phyloP scores from a whole-genome alignment of 1,140 invertebrate genomes.

The Cyclina sinensis region DNA sequence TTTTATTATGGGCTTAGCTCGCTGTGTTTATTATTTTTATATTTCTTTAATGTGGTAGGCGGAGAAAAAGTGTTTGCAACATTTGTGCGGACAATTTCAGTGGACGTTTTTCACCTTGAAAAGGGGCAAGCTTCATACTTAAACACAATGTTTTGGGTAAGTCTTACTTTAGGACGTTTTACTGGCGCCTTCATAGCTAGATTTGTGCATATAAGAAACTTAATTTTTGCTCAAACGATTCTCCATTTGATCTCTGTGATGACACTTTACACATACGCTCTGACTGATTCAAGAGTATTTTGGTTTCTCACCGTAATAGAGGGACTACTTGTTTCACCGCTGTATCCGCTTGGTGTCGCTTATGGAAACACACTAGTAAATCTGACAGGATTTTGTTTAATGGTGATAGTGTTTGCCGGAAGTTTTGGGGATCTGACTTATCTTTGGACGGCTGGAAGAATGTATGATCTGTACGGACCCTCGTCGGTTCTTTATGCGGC shows the following conservation, averaged over 20 bases:
- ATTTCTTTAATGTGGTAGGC: constrained; percentile 56
- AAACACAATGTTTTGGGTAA: constrained; percentile 51
- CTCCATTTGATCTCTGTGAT: constrained; percentile 16
- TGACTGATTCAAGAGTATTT: background rate
- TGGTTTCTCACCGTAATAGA: constrained; percentile 34
- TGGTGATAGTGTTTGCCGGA: constrained; percentile 49
- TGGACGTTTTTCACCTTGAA: constrained; percentile 53
- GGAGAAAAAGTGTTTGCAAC: constrained; percentile 54
- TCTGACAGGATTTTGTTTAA: constrained; percentile 56
- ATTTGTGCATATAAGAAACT: background rate
- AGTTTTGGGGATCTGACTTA: constrained; percentile 59
- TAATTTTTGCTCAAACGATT: constrained; percentile 18
- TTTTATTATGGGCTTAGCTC: constrained; percentile 33
- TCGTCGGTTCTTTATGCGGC: background rate
- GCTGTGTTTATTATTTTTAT: constrained; percentile 33
- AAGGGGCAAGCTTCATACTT: constrained; percentile 52
- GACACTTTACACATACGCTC: background rate
- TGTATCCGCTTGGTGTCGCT: constrained; percentile 61
- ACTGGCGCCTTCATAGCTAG: constrained; percentile 22
- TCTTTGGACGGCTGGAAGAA: constrained; percentile 49
- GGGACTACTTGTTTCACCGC: constrained; percentile 35
- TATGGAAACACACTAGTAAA: constrained; percentile 47
- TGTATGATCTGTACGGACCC: constrained; percentile 56
- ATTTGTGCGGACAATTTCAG: constrained; percentile 55
- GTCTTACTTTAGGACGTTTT: constrained; percentile 49